Evolutionary conservation across 2,113 vertebrate genomes (phyloP), one percentile per base, ranked within the genome.

Genomic region (Cryptoleucopteryx plumbea): DNA sequence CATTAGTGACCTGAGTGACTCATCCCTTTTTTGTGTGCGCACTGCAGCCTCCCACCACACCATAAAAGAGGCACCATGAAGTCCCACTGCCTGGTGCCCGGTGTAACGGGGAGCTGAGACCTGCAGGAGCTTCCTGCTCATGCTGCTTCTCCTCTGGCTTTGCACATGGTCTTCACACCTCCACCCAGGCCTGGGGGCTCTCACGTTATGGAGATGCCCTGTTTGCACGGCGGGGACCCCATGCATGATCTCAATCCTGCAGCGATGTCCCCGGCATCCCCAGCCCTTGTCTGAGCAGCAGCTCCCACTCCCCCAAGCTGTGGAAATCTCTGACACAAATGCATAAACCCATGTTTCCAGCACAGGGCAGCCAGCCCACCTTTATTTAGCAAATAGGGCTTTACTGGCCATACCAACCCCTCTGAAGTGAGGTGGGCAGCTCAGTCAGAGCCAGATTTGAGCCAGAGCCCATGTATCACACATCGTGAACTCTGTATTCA

Each of bases 1-100:
- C 86, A 47, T 86, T n/a, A 53, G 87, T 61, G 87, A 97, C 92
- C 88, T 7, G 63, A 74, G 83, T 96, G 97, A 96, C 68, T 96
- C 96, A 96, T 77, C 52, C 68, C 68, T 77, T 58, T 34, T 34
- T 5, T 21, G 43, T 45, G 58, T 73, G 65, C 1, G 1, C 47
- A 3, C 65, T 68, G 82, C 65, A 70, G 80, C 65, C 62, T 91
- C 80, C 68, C 68, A 43, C 79, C 59, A 9, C 0, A 0, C 36
- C 1, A 3, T 4, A 9, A 50, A 53, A 70, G 58, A 16, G 5
- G 50, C 67, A 62, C 66, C 45, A 36, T 45, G 6, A 25, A 48
- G 63, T 42, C 50, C 74, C 3, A 0, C 55, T 52, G 42, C 21
- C 59, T 29, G 10, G 13, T 38, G 56, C 50, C 48, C 1, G 0